Evolutionary conservation across 2,113 vertebrate species (phyloP).

Genomic region (Microcebus tavaratra): DNA sequence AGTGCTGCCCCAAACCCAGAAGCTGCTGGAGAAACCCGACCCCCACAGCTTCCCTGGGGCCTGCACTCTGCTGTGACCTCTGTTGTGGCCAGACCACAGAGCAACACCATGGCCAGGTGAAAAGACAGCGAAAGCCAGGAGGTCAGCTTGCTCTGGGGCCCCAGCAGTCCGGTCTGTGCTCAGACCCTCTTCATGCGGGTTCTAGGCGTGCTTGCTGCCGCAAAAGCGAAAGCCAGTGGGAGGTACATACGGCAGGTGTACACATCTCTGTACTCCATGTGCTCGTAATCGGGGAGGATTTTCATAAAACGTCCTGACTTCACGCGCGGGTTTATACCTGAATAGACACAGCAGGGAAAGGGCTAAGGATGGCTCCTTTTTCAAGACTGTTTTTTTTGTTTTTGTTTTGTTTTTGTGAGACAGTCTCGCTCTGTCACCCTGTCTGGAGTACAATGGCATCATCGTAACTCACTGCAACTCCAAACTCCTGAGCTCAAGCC

Average conservation of each 20-base stretch:
- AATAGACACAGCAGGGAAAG: conserved; percentile 87
- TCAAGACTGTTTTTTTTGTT: neutral
- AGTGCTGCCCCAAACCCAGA: neutral
- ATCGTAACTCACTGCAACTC: too few species aligned
- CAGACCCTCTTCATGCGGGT: conserved; percentile 77
- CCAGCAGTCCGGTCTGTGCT: neutral
- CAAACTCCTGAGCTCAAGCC: too few species aligned
- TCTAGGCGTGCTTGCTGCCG: neutral
- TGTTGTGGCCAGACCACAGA: neutral
- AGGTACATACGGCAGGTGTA: conserved; percentile 95
- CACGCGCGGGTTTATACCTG: conserved; percentile 95
- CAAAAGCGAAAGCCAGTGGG: conserved; percentile 57
- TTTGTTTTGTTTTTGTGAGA: too few species aligned
- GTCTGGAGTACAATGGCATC: too few species aligned
- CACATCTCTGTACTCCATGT: conserved; percentile 95
- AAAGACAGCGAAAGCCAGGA: neutral
- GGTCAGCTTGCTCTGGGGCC: neutral
- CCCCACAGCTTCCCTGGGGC: neutral
- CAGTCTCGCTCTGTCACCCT: too few species aligned
- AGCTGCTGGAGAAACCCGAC: neutral
- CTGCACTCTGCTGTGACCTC: neutral
- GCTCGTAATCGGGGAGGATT: conserved; percentile 95
- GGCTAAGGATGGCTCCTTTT: conserved; percentile 42
- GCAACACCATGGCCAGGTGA: rapidly evolving
- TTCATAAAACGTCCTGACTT: conserved; percentile 96